A percentile compares a stretch with the other conserved stretches of the same genome.
These are phyloP conservation scores for Thamnophis sirtalis DNA, from an alignment of 2,113 vertebrate genomes.

Conservation along the genomic window DNA sequence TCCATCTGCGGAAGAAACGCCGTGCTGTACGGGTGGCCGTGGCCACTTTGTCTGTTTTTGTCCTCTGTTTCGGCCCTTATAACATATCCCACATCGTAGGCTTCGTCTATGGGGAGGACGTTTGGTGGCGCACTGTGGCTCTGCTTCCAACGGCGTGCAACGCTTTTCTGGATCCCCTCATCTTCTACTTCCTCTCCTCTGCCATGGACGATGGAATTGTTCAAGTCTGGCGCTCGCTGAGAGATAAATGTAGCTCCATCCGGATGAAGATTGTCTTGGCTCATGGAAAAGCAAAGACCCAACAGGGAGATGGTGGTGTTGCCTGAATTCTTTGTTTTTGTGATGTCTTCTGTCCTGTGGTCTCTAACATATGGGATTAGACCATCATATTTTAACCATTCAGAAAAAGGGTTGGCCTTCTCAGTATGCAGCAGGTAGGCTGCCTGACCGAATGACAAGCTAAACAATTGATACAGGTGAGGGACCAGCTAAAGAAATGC, in stretches of 20 bases:
- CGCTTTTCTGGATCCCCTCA: slow-evolving; percentile 82
- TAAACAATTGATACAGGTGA: background rate
- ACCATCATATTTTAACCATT: background rate
- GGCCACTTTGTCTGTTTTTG: slow-evolving; percentile 60
- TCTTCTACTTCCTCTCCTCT: slow-evolving; percentile 84
- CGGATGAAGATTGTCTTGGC: background rate
- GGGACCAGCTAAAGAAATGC: background rate
- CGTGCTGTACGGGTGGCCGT: slow-evolving; percentile 58
- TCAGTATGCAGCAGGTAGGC: background rate
- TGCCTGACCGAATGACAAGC: background rate
- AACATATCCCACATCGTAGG: slow-evolving; percentile 85
- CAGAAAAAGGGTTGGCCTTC: background rate
- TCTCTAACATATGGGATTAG: background rate
- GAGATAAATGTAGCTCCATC: slow-evolving; percentile 6
- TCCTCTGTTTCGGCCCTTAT: slow-evolving; percentile 77
- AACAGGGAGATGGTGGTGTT: background rate
- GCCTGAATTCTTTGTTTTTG: background rate
- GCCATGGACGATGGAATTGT: slow-evolving; percentile 69
- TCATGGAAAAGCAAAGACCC: background rate
- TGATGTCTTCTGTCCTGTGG: background rate
- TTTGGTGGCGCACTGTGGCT: slow-evolving; percentile 73
- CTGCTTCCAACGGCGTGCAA: slow-evolving; percentile 83
- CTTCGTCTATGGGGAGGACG: slow-evolving; percentile 56
- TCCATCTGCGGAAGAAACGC: slow-evolving; percentile 45
- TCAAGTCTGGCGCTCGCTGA: slow-evolving; percentile 8